Base-by-base conservation (phyloP, 1,140 invertebrate genomes). In the Phymorhynchus buccinoides region DNA sequence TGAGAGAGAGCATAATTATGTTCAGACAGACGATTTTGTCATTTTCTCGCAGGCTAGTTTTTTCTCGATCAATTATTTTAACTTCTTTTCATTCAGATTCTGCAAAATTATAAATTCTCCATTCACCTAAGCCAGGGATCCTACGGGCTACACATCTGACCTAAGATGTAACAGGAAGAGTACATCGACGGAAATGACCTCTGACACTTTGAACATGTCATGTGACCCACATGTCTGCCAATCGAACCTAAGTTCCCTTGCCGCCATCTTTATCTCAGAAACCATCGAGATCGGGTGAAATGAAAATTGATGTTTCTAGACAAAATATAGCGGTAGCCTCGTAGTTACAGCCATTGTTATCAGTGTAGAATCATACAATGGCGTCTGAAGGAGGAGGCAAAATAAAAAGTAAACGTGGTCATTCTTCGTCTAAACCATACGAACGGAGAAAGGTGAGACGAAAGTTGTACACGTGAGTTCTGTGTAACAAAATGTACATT, bases 201-300 rank as follows among this genome's bases (percentile, higher is more conserved):
- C 81, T 85, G 73, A 83, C 85, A 71, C 44, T 35, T 14, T 3
- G 42, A 44, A 48, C 30, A 44, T 66, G 62, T 37, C 86, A 87
- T 77, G 81, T 87, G 84, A 85, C 77, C 81, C 44, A 37, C 22
- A 83, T 79, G 44, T 83, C 66, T 80, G 32, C 87, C 87, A 87
- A 87, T 87, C 78, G 80, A 78, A 82, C 79, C 62, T 52, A 37
- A 83, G 66, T 83, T 83, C 73, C 80, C 79, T 86, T 86, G 83
- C 87, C 87, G 87, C 87, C 87, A 88, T 88, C 85, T 88, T 88
- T 88, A 52, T 79, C 75, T 73, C 42, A 77, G 56, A 84, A 84
- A 85, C 42, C 41, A 41, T 83, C 73, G 73, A 77, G 80, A 39
- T 32, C 71, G 66, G 81, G 41, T 75, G 32, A 52, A 48, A 77